These are phyloP conservation scores for Amblyopsis rosae DNA, from an alignment of 2,113 vertebrate genomes.

Conservation along the genomic window DNA sequence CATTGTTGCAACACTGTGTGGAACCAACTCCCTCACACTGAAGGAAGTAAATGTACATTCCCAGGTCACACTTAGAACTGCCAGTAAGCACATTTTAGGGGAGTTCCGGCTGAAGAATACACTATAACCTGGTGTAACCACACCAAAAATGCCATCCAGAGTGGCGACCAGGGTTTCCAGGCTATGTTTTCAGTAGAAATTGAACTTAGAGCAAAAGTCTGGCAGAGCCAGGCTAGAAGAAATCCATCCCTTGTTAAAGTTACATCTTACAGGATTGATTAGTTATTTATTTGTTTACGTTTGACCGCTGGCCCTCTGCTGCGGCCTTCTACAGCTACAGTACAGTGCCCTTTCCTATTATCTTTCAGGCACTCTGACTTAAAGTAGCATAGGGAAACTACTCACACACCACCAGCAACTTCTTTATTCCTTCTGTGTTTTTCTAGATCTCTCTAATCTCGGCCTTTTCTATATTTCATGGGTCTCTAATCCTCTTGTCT, in stretches of 20 bases:
- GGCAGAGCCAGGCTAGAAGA: not conserved
- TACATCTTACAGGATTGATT: conserved; percentile 4
- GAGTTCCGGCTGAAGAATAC: too few species aligned
- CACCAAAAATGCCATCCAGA: too few species aligned
- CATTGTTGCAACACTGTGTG: too few species aligned
- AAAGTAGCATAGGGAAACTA: not conserved
- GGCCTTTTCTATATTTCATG: conserved; percentile 47
- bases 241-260: not conserved
- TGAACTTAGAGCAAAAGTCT: too few species aligned
- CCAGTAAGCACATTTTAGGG: not conserved
- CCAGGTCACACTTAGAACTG: not conserved
- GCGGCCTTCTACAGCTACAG: not conserved
- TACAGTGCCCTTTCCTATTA: not conserved
- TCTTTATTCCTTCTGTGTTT: conserved; percentile 26
- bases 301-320: not conserved
- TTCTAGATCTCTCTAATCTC: conserved; percentile 40
- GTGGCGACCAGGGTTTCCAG: too few species aligned
- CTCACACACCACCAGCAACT: conserved; percentile 8
- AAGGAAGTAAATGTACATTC: not conserved
- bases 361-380: conserved; percentile 13
- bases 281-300: conserved; percentile 16
- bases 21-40: too few species aligned
- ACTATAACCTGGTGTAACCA: too few species aligned
- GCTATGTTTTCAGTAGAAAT: too few species aligned
- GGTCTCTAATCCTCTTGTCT: conserved; percentile 44